Conservation (phyloP, 2,797 vertebrate species). For the Schizopygopsis pylzovi region DNA sequence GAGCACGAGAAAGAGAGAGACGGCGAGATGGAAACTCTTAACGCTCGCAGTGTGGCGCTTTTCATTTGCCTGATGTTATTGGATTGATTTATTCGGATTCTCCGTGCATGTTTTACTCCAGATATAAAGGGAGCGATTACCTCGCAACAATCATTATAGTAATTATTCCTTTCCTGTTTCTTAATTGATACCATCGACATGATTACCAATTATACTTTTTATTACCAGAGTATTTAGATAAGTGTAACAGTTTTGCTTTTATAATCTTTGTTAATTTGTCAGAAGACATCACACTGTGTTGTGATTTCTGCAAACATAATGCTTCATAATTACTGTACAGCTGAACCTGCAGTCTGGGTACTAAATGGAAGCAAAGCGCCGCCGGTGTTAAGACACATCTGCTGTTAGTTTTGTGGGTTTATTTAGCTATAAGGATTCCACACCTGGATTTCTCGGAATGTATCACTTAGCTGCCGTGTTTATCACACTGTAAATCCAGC, state of each 20-base stretch:
- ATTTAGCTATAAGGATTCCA: not conserved
- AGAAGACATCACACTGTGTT: slow-evolving; percentile 39
- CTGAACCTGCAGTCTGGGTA: slow-evolving; percentile 50
- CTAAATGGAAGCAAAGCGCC: slow-evolving; percentile 23
- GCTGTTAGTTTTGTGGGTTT: not conserved
- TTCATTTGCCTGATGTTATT: slow-evolving; percentile 5
- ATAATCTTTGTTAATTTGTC: slow-evolving; percentile 39
- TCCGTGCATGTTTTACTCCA: not conserved
- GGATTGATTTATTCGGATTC: slow-evolving; percentile 15
- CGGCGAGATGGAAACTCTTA: slow-evolving; percentile 18
- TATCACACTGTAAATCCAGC: slow-evolving; percentile 48
- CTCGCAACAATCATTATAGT: slow-evolving; percentile 27
- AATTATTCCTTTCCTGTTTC: slow-evolving; percentile 31
- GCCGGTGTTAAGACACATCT: slow-evolving; percentile 15
- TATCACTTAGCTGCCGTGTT: slow-evolving; percentile 19
- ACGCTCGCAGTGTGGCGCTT: slow-evolving; percentile 12
- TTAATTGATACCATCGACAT: slow-evolving; percentile 37
- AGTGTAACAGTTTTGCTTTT: slow-evolving; percentile 44
- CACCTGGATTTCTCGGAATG: slow-evolving; percentile 25
- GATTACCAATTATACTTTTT: slow-evolving; percentile 33
- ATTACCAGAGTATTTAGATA: slow-evolving; percentile 43
- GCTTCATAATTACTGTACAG: slow-evolving; percentile 50
- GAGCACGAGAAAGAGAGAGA: slow-evolving; percentile 58
- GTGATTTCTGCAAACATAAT: slow-evolving; percentile 46
- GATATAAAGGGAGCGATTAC: slow-evolving; percentile 37